phyloP scores from a whole-genome alignment of 92 coral and sea anemone genomes.

The Epizoanthus stellaris region DNA sequence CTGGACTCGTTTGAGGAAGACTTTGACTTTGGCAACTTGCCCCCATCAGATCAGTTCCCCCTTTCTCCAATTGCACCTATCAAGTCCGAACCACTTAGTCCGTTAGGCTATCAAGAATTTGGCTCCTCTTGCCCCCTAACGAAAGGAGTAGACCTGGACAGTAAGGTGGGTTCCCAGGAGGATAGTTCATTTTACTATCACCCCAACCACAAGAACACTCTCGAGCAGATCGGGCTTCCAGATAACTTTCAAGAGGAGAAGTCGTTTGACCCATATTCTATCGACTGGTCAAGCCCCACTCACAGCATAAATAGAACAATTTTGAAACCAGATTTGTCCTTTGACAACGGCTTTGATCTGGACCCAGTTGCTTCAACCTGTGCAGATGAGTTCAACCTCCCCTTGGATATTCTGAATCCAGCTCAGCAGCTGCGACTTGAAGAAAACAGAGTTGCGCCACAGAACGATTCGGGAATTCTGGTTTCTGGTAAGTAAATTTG shows the following conservation, averaged over 20 bases:
- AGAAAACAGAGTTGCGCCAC: conserved; percentile 28
- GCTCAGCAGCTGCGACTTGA: conserved; percentile 25
- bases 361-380: conserved; percentile 61
- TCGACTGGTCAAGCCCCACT: conserved; percentile 61
- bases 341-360: conserved; percentile 60
- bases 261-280: conserved; percentile 72
- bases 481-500: conserved; percentile 58
- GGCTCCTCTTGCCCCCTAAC: conserved; percentile 14
- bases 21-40: conserved; percentile 58
- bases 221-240: conserved; percentile 47
- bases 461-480: conserved; percentile 58
- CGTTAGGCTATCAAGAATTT: neutral
- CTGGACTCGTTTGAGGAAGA: conserved; percentile 63
- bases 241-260: conserved; percentile 59
- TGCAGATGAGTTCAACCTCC: conserved; percentile 61
- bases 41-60: conserved; percentile 42
- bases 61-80: neutral
- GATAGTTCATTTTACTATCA: conserved; percentile 33
- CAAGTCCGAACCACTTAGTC: conserved; percentile 35
- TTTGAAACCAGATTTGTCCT: conserved; percentile 43
- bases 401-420: conserved; percentile 68
- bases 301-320: conserved; percentile 48
- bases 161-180: conserved; percentile 33
- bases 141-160: conserved; percentile 17
- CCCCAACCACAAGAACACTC: conserved; percentile 45